These are phyloP conservation scores for Zaprionus gabonicus DNA, from an alignment of 1,140 invertebrate species.

Conservation along the genomic window DNA sequence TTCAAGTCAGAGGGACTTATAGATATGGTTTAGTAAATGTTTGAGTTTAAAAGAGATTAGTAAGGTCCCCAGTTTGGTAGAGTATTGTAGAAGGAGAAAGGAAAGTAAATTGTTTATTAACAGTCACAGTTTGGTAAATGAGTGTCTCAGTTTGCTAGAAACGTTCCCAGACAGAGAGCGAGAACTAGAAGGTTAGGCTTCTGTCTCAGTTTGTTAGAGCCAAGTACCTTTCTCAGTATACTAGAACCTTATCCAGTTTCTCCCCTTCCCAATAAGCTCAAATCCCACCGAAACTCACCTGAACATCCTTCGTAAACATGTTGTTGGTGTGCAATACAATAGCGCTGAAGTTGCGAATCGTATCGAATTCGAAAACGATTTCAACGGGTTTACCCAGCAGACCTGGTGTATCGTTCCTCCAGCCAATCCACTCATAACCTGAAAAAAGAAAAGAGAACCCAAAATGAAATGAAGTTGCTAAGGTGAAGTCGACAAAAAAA, in stretches of 20 bases:
- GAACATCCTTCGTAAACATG: slow-evolving; percentile 88
- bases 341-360: slow-evolving; percentile 90
- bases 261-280: background rate
- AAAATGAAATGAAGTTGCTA: slow-evolving; percentile 36
- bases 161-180: too few relatives aligned
- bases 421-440: slow-evolving; percentile 95
- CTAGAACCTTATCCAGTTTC: background rate
- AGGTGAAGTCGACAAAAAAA: slow-evolving; percentile 23
- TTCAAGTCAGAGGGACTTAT: too few relatives aligned
- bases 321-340: slow-evolving; percentile 91
- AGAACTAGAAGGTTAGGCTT: too few relatives aligned
- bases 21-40: too few relatives aligned
- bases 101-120: too few relatives aligned
- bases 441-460: slow-evolving; percentile 68
- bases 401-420: slow-evolving; percentile 89
- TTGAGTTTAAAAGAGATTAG: too few relatives aligned
- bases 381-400: slow-evolving; percentile 87
- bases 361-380: slow-evolving; percentile 93
- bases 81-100: too few relatives aligned
- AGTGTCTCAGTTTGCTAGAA: too few relatives aligned
- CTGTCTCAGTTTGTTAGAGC: too few relatives aligned
- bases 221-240: background rate
- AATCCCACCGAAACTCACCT: slow-evolving; percentile 85
- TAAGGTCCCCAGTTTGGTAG: too few relatives aligned
- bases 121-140: too few relatives aligned